Evolutionary conservation across 1,140 invertebrate genomes (phyloP).

Genomic region (honey bee (Apis mellifera)): DNA sequence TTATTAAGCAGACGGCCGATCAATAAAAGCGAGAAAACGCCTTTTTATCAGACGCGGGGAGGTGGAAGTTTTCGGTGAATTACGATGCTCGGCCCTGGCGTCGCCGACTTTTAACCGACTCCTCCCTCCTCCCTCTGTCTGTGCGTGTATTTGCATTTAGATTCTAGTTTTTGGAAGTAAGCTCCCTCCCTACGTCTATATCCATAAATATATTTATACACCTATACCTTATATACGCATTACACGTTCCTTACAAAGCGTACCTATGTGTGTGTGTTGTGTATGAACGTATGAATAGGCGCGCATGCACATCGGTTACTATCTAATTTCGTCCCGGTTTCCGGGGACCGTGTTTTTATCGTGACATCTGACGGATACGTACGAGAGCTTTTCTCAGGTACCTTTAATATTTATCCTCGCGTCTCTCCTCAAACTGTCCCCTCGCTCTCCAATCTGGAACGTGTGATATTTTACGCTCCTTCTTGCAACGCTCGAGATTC

Average conservation of each 20-base stretch:
- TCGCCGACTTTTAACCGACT: slow-evolving; percentile 35
- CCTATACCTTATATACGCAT: too few species aligned
- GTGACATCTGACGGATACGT: slow-evolving; percentile 52
- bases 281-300: background rate
- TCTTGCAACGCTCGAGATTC: slow-evolving; percentile 36
- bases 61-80: slow-evolving; percentile 59
- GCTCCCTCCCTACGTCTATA: background rate
- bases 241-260: too few species aligned
- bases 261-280: too few species aligned
- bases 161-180: slow-evolving; percentile 55
- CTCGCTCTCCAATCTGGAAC: background rate
- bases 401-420: slow-evolving; percentile 59
- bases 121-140: background rate
- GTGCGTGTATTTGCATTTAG: slow-evolving; percentile 60
- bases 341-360: slow-evolving; percentile 36
- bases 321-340: slow-evolving; percentile 60
- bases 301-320: slow-evolving; percentile 3
- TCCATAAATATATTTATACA: background rate
- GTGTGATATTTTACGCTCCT: slow-evolving; percentile 42
- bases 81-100: slow-evolving; percentile 38
- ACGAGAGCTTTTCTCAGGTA: slow-evolving; percentile 56
- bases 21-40: slow-evolving; percentile 54
- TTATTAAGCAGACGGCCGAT: slow-evolving; percentile 57
- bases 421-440: background rate
- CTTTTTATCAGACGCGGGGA: slow-evolving; percentile 51